phyloP scores from a whole-genome alignment of 2,888 invertebrate species.

The Mythimna vitellina region DNA sequence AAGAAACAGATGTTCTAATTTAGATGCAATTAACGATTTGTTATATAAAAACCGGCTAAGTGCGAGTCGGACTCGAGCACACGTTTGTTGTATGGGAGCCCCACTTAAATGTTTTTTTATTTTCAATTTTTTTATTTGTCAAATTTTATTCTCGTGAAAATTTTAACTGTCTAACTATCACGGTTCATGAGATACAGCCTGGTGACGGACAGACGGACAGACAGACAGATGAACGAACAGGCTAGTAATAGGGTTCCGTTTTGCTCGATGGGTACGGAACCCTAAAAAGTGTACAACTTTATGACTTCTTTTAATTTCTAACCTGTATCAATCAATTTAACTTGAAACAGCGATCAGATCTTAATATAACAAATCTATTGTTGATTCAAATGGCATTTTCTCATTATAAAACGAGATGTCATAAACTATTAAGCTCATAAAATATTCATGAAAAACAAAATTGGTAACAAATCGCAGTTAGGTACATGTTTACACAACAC shows the following conservation, averaged over 20 bases:
- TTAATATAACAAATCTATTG: conserved; percentile 39
- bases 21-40: conserved; percentile 1
- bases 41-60: no score
- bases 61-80: no score
- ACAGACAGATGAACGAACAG: no score
- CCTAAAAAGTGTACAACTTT: not conserved
- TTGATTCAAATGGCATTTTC: conserved; percentile 55
- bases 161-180: no score
- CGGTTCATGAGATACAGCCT: no score
- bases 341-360: conserved; percentile 7
- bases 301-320: not conserved
- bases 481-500: conserved; percentile 80
- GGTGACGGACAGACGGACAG: no score
- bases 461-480: conserved; percentile 81
- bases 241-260: no score
- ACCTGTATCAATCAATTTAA: conserved; percentile 5
- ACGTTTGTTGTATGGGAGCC: no score
- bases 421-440: conserved; percentile 70
- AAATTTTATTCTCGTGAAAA: no score
- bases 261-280: no score
- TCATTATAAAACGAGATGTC: conserved; percentile 58
- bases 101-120: no score
- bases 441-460: conserved; percentile 76
- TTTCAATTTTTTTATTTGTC: no score
- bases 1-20: conserved; percentile 25